Evolutionary conservation across 2,797 vertebrate species (phyloP), one percentile per base, ranked within the genome.

Genomic region (Decapterus maruadsi): DNA sequence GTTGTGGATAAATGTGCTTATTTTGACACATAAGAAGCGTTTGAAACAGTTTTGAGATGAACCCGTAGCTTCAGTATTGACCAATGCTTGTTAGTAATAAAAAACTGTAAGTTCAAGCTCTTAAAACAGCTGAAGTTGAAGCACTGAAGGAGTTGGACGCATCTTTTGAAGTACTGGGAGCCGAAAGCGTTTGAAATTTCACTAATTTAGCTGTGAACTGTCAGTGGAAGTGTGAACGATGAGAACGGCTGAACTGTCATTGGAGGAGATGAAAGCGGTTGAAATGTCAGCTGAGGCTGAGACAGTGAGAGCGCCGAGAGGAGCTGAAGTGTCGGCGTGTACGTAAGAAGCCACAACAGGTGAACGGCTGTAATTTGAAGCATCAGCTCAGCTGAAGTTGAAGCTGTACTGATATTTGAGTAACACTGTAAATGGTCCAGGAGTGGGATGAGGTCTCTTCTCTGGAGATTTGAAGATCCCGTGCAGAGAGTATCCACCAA

Each of bases 231-330:
- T 16, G 22, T 8, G 22, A 66, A 17, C 22, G 36, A 59, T 66
- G 61, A 65, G 40, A 68, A 64, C n/a, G 22, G 36, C 22, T 56
- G 46, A 68, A 59, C 11, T 55, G 68, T 58, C 38, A 5, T 40
- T 48, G 54, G 10, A 19, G 50, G n/a, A 51, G 34, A 55, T 55
- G 51, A 61, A 69, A 42, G 20, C 68, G 22, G 74, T n/a, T 36
- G 60, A 64, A 22, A 20, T 36, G 12, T 59, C 19, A 57, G 11
- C 2, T 19, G 10, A 20, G 36, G 45, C 63, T 17, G 34, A 42
- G 48, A 22, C 38, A 19, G 36, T 5, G 50, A 1, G 14, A 56
- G 26, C 16, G 4, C 20, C 48, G 22, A 19, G 14, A 13, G 26
- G 8, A n/a, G 14, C 8, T 69, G 4, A 20, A 22, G 51, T 38